Base-by-base conservation (phyloP, 2,797 vertebrate genomes). In the Valencia hispanica region DNA sequence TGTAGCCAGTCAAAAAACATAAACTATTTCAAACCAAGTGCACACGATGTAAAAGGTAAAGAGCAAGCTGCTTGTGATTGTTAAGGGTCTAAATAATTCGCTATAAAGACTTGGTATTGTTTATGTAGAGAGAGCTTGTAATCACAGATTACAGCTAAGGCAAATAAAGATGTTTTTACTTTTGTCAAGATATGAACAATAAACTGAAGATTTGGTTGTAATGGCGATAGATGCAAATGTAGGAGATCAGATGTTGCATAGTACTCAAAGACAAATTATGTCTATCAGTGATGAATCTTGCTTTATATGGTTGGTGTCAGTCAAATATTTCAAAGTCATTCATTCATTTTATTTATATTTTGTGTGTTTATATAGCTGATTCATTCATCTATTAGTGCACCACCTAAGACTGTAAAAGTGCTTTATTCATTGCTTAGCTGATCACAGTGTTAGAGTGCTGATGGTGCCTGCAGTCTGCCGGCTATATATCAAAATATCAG, bases 361-460 rank as follows among this genome's bases (percentile, higher is more conserved):
- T 53, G 22, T 50, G 32, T 51, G 65, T 45, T 68, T 41, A n/a
- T 36, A 9, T 22, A 66, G 30, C n/a, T 11, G 14, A 63, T 68
- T 36, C 1, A 34, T 68, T 30, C 9, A 43, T 53, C 4, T 18
- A 18, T 68, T 12, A 15, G 10, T 59, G 51, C 0, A 41, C 78
- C 18, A 53, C 47, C 72, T 30, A 34, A 53, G 34, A 50, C 27
- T 78, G 59, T 57, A 36, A 4, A 71, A 76, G 17, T 48, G 18
- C 11, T 73, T 68, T 27, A 63, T 70, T 45, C 25, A 5, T 83
- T 41, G 36, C 25, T 77, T 5, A 18, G 79, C 10, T 59, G 75
- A 30, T 88, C 45, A 82, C 80, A 80, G 69, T 81, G 50, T 71
- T 53, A 39, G 43, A 50, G 57, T 48, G 43, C 20, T 55, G 61